Percentiles rank a stretch among this genome's conserved stretches.
Conservation (phyloP, 2,113 vertebrate genomes). For the Gymnogyps californianus region DNA sequence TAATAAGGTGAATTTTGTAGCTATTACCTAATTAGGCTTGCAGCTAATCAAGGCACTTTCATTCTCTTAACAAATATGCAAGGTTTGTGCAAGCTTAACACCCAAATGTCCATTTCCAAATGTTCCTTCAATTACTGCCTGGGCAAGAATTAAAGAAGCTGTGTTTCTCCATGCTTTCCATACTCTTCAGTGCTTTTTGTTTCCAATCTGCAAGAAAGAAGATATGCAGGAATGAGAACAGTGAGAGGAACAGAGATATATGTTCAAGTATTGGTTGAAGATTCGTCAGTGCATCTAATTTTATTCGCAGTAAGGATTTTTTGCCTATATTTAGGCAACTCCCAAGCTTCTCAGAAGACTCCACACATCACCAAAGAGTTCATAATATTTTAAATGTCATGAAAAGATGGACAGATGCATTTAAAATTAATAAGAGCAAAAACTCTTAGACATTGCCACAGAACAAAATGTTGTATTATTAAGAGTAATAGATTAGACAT, state of each 20-base stretch:
- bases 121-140: not conserved
- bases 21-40: not conserved
- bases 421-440: not conserved
- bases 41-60: not conserved
- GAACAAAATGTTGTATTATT: not conserved
- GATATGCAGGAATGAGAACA: not conserved
- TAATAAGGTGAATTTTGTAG: not conserved
- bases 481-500: not conserved
- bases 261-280: not conserved
- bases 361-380: not conserved
- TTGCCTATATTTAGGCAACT: not conserved
- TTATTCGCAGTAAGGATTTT: not conserved
- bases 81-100: not conserved
- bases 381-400: not conserved
- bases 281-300: not conserved
- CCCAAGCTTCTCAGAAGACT: not conserved
- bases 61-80: not conserved
- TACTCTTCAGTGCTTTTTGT: not conserved
- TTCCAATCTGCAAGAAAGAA: not conserved
- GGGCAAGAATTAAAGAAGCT: not conserved
- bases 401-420: not conserved
- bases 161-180: not conserved
- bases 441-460: rapidly evolving
- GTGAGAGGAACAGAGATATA: not conserved
- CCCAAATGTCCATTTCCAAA: not conserved